Evolutionary conservation across 2,888 invertebrate genomes (phyloP).

Genomic region (Toxonevra muliebris): DNA sequence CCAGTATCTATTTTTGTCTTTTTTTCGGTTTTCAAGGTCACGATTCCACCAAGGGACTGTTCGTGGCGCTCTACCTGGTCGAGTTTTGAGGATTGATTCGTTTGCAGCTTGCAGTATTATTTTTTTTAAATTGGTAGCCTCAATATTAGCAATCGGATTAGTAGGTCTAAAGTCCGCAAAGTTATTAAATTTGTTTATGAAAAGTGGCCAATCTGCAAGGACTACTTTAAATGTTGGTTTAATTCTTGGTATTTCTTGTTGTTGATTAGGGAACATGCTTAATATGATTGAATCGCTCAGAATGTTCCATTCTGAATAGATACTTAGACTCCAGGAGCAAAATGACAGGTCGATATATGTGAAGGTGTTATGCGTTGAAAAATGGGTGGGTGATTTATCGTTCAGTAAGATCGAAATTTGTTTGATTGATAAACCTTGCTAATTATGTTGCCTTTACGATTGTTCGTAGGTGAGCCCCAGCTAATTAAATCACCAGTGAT

Average conservation of each 20-base stretch:
- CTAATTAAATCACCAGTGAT: slow-evolving; percentile 31
- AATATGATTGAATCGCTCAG: slow-evolving; percentile 21
- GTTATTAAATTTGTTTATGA: neutral
- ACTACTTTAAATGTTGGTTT: slow-evolving; percentile 18
- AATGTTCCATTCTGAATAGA: slow-evolving; percentile 5
- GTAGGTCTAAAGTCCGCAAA: neutral
- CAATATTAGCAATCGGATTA: slow-evolving; percentile 23
- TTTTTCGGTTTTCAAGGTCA: slow-evolving; percentile 18
- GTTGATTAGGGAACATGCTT: neutral
- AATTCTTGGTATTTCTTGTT: neutral
- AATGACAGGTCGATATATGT: slow-evolving; percentile 36
- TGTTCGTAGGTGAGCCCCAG: slow-evolving; percentile 19
- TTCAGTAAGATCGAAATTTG: slow-evolving; percentile 21
- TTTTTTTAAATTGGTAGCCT: slow-evolving; percentile 22
- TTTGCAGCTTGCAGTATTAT: slow-evolving; percentile 26
- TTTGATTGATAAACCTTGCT: slow-evolving; percentile 16
- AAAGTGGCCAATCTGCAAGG: slow-evolving; percentile 12
- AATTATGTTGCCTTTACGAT: slow-evolving; percentile 16
- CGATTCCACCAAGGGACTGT: slow-evolving; percentile 23
- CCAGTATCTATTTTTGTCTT: slow-evolving; percentile 20
- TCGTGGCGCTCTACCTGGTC: neutral
- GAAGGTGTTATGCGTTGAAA: slow-evolving; percentile 35
- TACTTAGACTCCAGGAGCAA: slow-evolving; percentile 17
- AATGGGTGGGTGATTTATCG: slow-evolving; percentile 30
- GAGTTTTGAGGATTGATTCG: slow-evolving; percentile 18